Base-by-base conservation (phyloP, 1,140 invertebrate genomes). In the Eriosoma lanigerum region DNA sequence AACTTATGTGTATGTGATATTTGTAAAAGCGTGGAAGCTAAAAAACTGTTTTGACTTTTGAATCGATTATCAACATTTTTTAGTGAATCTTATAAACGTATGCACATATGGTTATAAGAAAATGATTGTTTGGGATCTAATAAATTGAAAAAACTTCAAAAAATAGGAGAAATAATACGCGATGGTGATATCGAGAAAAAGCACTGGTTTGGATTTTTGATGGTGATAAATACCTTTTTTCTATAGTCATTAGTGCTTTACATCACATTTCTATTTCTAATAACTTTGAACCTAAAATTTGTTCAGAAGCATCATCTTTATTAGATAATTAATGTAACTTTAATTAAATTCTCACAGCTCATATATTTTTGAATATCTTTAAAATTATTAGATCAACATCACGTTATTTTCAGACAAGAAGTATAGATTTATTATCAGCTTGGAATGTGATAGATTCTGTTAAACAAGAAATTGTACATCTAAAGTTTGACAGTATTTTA, bases 371-470 rank as follows among this genome's bases (percentile, higher is more conserved):
- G 19, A 64, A 64, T 0, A 64, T 38, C 17, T 64, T 64, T 64
- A 64, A 64, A 64, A 64, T 64, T 38, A n/a, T 64, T 12, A 29
- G 60, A 12, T 29, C 29, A 64, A 38, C 46, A 4, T 48, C 66
- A 19, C 66, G 66, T 70, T 70, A 50, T 26, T 44, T 70, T 70
- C 66, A 70, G 44, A 70, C 44, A 70, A 70, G 13, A 70, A 44
- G 66, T 48, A 70, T 70, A n/a, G 19, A 70, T 70, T 70, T 46
- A 50, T 48, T 70, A 26, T 50, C 66, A 48, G 44, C 66, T 26
- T 70, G 44, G 21, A 26, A n/a, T 70, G 24, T 70, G 44, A 70
- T 70, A 70, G 66, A 70, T 26, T 70, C 66, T 46, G 13, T 70
- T 9, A 70, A 70, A 70, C 12, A 0, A 70, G n/a, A 50, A 70